Evolutionary conservation across 2,113 vertebrate genomes (phyloP).

Genomic region (Ploceus nigricollis): DNA sequence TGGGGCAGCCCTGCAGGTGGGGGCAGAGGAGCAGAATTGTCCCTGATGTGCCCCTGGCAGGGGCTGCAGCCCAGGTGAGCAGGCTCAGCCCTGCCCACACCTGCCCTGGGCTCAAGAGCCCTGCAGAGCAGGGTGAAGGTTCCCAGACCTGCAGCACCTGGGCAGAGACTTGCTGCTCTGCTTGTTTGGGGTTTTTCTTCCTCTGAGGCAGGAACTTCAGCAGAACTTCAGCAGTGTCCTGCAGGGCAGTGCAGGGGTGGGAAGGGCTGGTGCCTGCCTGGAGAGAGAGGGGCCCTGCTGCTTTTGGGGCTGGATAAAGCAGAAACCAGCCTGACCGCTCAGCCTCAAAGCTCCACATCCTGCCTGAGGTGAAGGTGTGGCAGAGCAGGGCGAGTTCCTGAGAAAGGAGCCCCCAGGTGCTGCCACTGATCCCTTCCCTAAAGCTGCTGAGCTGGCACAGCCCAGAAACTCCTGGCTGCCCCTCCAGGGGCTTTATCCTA

Average conservation of each 20-base stretch:
- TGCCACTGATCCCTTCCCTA: fast-evolving
- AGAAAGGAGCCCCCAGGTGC: neutral
- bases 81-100: neutral
- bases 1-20: neutral
- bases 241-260: neutral
- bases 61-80: neutral
- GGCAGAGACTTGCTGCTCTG: neutral
- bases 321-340: neutral
- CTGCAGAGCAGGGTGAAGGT: no score
- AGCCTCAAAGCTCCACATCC: neutral
- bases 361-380: neutral
- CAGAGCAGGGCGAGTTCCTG: neutral
- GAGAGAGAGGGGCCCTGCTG: neutral
- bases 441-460: neutral
- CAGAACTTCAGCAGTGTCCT: neutral
- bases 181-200: no score
- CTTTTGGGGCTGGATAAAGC: no score
- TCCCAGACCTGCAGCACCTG: neutral
- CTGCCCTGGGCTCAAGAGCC: neutral
- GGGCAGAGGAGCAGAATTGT: neutral
- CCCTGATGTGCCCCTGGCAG: neutral
- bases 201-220: neutral
- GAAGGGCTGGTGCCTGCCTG: neutral
- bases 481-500: fast-evolving
- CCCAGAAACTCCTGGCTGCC: neutral